A percentile compares a stretch with the other conserved stretches of the same genome.
Evolutionary conservation across 2,113 vertebrate species (phyloP).

Genomic region (Anguilla rostrata): DNA sequence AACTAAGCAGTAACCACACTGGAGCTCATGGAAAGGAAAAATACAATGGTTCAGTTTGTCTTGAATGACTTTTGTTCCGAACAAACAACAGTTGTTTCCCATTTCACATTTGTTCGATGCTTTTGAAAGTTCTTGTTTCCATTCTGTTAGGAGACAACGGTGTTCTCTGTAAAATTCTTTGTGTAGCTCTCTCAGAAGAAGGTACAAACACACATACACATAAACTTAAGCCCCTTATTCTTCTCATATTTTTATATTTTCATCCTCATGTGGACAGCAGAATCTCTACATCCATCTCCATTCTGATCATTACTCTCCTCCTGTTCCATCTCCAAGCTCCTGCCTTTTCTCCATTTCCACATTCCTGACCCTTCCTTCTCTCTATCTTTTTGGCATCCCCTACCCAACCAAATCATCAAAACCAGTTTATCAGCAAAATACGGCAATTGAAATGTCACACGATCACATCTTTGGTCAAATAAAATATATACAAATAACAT

Average conservation of each 20-base stretch:
- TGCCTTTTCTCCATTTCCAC: background rate
- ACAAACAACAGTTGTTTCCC: background rate
- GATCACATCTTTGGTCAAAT: background rate
- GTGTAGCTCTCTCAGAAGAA: background rate
- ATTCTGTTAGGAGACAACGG: background rate
- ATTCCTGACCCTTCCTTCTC: background rate
- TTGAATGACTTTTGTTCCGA: background rate
- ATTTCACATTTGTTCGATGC: background rate
- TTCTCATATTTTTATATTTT: background rate
- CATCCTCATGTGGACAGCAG: background rate
- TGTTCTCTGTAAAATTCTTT: background rate
- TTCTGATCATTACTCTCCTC: background rate
- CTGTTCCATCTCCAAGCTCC: background rate
- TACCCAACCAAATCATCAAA: background rate
- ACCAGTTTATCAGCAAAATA: background rate
- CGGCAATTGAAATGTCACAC: background rate
- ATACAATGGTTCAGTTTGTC: background rate
- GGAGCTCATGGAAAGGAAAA: background rate
- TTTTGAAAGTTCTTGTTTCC: background rate
- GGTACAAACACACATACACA: too few relatives aligned
- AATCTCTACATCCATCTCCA: background rate
- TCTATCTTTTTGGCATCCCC: background rate
- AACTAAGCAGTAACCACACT: background rate
- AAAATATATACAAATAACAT: constrained; percentile 11
- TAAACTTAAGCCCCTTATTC: background rate